Evolutionary conservation across 2,113 vertebrate species (phyloP).

Genomic region (Brevimyrus niger): DNA sequence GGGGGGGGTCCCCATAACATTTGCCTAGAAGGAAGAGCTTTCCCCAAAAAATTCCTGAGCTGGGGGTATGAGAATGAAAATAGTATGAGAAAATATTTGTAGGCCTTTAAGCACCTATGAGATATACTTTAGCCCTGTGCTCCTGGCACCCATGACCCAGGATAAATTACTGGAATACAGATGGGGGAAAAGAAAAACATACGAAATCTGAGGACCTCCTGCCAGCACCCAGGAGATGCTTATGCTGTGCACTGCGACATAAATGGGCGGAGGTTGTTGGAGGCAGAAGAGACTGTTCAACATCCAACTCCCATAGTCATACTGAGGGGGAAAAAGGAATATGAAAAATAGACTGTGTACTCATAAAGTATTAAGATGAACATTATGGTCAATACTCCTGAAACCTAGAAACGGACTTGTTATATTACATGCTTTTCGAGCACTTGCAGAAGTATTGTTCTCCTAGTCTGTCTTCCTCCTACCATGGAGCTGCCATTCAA

Average conservation of each 20-base stretch:
- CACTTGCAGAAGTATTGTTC: background rate
- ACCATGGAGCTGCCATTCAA: background rate
- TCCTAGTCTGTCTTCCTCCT: background rate
- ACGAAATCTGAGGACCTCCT: conserved; percentile 19
- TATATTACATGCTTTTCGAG: background rate
- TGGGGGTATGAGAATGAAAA: background rate
- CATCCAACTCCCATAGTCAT: conserved; percentile 25
- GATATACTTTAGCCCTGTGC: background rate
- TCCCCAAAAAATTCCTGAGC: background rate
- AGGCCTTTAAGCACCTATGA: background rate
- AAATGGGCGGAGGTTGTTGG: conserved; percentile 18
- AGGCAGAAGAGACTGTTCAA: conserved; percentile 21
- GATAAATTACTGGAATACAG: background rate
- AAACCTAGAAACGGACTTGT: background rate
- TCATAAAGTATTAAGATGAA: background rate
- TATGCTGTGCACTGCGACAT: background rate
- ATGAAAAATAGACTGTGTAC: background rate
- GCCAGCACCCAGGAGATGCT: conserved; percentile 17
- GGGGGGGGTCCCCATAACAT: background rate
- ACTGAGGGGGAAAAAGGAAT: background rate
- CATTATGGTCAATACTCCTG: background rate
- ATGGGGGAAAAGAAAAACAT: background rate
- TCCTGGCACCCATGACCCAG: background rate
- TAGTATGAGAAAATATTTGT: background rate
- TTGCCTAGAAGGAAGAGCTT: background rate